phyloP scores from a whole-genome alignment of 1,140 invertebrate species.

The Proctacanthus coquilletti region DNA sequence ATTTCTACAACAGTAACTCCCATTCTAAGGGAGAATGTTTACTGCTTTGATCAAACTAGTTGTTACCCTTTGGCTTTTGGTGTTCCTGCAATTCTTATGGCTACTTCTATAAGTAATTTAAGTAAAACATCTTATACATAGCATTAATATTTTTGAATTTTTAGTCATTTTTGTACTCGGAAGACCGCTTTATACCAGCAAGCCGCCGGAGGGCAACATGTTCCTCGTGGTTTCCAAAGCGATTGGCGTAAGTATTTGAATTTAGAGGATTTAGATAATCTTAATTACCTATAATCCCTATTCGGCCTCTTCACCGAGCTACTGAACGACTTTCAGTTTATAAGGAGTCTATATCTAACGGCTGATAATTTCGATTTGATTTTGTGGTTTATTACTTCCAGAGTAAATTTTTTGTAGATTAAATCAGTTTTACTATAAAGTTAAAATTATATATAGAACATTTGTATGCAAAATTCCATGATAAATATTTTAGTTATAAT shows the following conservation, averaged over 20 bases:
- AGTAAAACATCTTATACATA: conserved; percentile 62
- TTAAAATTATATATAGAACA: too few relatives aligned
- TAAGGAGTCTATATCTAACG: too few relatives aligned
- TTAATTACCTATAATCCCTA: too few relatives aligned
- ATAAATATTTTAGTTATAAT: too few relatives aligned
- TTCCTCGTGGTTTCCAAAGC: conserved; percentile 56
- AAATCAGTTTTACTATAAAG: too few relatives aligned
- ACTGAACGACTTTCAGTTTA: too few relatives aligned
- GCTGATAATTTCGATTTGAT: too few relatives aligned
- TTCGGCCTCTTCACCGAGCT: too few relatives aligned
- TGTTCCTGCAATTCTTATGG: conserved; percentile 67
- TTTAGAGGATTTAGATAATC: background rate
- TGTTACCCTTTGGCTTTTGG: conserved; percentile 84
- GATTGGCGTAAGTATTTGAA: conserved; percentile 52
- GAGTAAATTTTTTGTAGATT: too few relatives aligned
- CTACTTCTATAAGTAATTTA: conserved; percentile 54
- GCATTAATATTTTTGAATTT: conserved; percentile 41
- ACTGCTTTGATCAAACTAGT: conserved; percentile 58
- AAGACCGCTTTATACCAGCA: conserved; percentile 53
- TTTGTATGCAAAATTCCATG: too few relatives aligned
- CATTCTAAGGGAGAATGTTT: conserved; percentile 60
- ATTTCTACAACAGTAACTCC: conserved; percentile 87
- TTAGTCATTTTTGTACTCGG: conserved; percentile 65
- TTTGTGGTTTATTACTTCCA: too few relatives aligned
- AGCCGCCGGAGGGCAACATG: conserved; percentile 62